Evolutionary conservation across 2,797 vertebrate genomes (phyloP).

Genomic region (Remorina albescens): DNA sequence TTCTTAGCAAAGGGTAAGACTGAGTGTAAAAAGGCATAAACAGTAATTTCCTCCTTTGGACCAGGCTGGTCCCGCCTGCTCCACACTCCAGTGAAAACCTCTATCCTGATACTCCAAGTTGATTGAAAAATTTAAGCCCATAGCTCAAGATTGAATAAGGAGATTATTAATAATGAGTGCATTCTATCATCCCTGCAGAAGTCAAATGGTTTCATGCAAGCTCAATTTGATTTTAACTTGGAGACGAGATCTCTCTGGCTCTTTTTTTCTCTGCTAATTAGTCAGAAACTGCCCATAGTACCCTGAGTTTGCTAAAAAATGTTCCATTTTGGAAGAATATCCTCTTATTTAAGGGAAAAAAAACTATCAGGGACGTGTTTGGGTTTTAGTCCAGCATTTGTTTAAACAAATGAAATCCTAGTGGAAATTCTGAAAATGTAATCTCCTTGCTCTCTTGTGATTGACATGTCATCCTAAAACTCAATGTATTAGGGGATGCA

Average conservation of each 20-base stretch:
- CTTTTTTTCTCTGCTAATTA: constrained; percentile 78
- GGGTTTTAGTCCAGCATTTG: constrained; percentile 79
- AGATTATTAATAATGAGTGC: constrained; percentile 83
- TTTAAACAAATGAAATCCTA: constrained; percentile 79
- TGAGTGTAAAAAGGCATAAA: constrained; percentile 42
- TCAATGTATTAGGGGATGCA: constrained; percentile 27
- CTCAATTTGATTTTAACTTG: constrained; percentile 73
- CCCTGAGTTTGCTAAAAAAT: constrained; percentile 71
- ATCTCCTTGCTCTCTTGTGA: constrained; percentile 68
- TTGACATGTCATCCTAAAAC: constrained; percentile 71
- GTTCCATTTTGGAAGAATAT: constrained; percentile 74
- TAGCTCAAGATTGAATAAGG: constrained; percentile 83
- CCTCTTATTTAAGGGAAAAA: constrained; percentile 65
- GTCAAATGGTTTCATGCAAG: constrained; percentile 70
- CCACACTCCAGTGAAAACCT: constrained; percentile 66
- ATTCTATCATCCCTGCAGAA: constrained; percentile 77
- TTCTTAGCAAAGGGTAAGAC: constrained; percentile 34
- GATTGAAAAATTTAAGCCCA: constrained; percentile 85
- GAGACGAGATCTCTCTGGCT: constrained; percentile 75
- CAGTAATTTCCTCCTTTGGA: constrained; percentile 41
- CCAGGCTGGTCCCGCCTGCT: constrained; percentile 30
- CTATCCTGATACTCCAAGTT: constrained; percentile 76
- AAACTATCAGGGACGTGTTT: constrained; percentile 64
- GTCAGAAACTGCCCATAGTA: constrained; percentile 75
- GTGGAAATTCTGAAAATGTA: constrained; percentile 68